Base-by-base conservation (phyloP, 2,888 invertebrate species). In the Rhabditophanes sp. region DNA sequence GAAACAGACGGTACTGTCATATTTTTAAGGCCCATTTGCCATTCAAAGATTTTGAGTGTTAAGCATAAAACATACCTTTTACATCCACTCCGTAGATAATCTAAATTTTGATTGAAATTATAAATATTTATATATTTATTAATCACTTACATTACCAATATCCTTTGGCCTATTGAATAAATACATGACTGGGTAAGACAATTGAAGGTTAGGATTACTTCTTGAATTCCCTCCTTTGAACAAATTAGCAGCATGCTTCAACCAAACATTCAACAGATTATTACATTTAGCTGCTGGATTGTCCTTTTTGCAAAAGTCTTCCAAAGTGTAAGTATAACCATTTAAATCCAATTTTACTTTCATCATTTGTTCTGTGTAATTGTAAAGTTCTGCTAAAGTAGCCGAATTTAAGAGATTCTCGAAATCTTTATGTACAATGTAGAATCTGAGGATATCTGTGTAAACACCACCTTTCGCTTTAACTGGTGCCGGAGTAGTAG, bases 51-150 rank as follows among this genome's bases (percentile, higher is more conserved):
- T n/a, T n/a, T n/a, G n/a, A n/a, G n/a, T n/a, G n/a, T n/a, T n/a
- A n/a, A n/a, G n/a, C n/a, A n/a, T n/a, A n/a, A n/a, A n/a, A n/a
- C n/a, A n/a, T n/a, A n/a, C n/a, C 61, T 16, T 50, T 49, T 9
- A 61, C 61, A 38, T 61, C 56, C 7, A 61, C 60, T 32, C 59
- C 59, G 31, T 59, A 59, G 29, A 59, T 56, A 3, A 56, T 54
- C 56, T 55, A 18, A 31, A 46, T 24, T 11, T 18, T 4, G 18
- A 22, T 21, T 35, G 14, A 15, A 2, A 33, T 12, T 7, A 33
- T 11, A 18, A 14, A 27, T 8, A 15, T 11, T 4, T 15, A 30
- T 6, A 33, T 32, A 9, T 27, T 27, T 11, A 11, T 27, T 27
- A 11, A 12, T 26, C 4, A 14, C 39, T 35, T 24, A 57, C 59